These are phyloP conservation scores for Delichon dasypus DNA, from an alignment of 2,797 vertebrate species.

Conservation along the genomic window DNA sequence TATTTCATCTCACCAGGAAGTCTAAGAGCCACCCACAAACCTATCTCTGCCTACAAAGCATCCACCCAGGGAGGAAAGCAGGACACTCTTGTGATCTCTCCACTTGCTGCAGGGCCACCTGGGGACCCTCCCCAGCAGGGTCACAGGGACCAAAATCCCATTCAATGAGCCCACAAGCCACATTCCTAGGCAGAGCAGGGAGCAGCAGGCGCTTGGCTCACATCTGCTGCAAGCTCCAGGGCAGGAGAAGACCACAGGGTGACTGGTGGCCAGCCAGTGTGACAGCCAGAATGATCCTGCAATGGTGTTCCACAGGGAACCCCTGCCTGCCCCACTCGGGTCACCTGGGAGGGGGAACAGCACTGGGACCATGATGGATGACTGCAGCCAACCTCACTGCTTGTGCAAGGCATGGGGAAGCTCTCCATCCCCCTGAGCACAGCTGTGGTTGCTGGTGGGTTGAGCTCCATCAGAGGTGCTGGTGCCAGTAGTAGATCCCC, in stretches of 20 bases:
- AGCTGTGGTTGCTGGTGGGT: not conserved
- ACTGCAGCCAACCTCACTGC: not conserved
- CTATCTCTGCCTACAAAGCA: not conserved
- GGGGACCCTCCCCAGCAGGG: not conserved
- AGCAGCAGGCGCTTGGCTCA: not conserved
- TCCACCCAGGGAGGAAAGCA: not conserved
- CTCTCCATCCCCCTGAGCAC: not conserved
- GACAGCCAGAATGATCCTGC: not conserved
- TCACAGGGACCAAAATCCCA: not conserved
- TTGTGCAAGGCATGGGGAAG: not conserved
- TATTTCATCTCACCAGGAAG: not conserved
- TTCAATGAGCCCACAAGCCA: not conserved
- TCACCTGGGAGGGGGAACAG: not conserved
- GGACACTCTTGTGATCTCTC: not conserved
- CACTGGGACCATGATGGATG: not conserved
- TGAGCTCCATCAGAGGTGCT: not conserved
- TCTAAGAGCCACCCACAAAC: not conserved
- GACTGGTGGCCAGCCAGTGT: not conserved
- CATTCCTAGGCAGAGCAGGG: not conserved
- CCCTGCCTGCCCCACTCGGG: accelerated
- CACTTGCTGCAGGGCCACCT: not conserved
- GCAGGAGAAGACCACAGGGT: not conserved
- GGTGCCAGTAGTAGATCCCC: not conserved
- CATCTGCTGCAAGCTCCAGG: not conserved
- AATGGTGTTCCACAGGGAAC: accelerated